Evolutionary conservation across 2,888 invertebrate genomes (phyloP).

Genomic region (Phytoseiulus persimilis): DNA sequence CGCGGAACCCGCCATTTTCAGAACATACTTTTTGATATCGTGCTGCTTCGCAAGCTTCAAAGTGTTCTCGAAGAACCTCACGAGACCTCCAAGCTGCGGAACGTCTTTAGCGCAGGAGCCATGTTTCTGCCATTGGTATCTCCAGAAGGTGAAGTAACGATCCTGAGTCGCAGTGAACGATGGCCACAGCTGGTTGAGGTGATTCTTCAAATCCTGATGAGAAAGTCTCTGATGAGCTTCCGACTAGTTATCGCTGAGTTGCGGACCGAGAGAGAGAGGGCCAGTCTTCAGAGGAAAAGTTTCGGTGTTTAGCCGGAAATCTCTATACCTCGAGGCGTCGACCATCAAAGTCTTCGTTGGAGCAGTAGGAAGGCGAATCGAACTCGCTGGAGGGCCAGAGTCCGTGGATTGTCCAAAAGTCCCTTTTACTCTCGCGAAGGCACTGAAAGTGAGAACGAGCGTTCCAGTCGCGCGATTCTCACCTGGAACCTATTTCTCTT

Average conservation of each 20-base stretch:
- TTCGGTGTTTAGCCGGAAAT: neutral
- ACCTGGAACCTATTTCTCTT: no score
- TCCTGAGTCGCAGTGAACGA: conserved; percentile 19
- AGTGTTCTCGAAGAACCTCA: conserved; percentile 38
- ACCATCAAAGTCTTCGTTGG: neutral
- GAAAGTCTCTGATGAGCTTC: neutral
- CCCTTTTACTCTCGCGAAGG: neutral
- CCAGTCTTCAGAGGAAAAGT: neutral
- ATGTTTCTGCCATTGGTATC: conserved; percentile 43
- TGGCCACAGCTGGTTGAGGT: conserved; percentile 26
- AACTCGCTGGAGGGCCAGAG: conserved; percentile 6
- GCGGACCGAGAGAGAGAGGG: no score
- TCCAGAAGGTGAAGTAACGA: conserved; percentile 39
- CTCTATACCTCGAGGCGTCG: neutral
- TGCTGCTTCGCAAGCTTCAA: conserved; percentile 14
- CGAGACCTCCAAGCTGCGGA: conserved; percentile 38
- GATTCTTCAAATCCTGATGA: neutral
- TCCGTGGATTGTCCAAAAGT: conserved; percentile 25
- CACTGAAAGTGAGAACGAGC: neutral
- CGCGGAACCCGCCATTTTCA: neutral
- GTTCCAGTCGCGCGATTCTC: neutral
- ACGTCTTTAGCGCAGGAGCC: conserved; percentile 41
- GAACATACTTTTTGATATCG: conserved; percentile 37
- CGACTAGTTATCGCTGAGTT: no score
- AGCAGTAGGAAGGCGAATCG: neutral